Base-by-base conservation (phyloP, 2,888 invertebrate species). In the Lissocephala sabroskyi region DNA sequence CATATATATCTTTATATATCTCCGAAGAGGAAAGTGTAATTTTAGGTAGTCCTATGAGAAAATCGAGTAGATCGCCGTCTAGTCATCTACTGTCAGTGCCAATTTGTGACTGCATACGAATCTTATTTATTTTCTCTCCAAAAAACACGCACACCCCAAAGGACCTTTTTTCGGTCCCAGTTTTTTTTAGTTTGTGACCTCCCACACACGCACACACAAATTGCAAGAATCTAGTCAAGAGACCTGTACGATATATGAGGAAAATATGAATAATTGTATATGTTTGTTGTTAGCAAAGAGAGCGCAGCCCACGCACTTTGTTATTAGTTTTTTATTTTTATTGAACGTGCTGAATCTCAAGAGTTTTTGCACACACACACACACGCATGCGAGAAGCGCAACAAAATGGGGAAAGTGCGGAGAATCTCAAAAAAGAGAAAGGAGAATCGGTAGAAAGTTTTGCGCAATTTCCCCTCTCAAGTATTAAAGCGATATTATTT, bases 401-500 rank as follows among this genome's bases (percentile, higher is more conserved):
- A n/a, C n/a, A n/a, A n/a, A n/a, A n/a, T n/a, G 54, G 59, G 45
- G 50, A 43, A 62, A 52, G 45, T 56, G 19, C 41, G 33, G 18
- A 52, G 71, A 71, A 67, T 67, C 67, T 71, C 68, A 68, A 64
- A 37, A 49, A 45, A 23, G 7, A 23, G 23, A 23, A 23, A 23
- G 4, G 23, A 23, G 7, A 23, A 23, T 49, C 52, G 37, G 17
- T 23, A 5, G 23, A 47, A 56, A 62, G 50, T 62, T 48, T 68
- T 73, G 73, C 70, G 70, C 73, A 73, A 65, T 58, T 74, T 74
- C 70, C n/a, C 74, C 74, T 74, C 67, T 71, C 67, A 73, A 73
- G 71, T 73, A 73, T 73, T 73, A 73, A 74, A 71, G 67, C 74
- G 71, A 73, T 73, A 73, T 73, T 73, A 71, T 71, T 71, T 73